Base-by-base conservation (phyloP, 2,797 vertebrate species). In the Pangasius djambal region DNA sequence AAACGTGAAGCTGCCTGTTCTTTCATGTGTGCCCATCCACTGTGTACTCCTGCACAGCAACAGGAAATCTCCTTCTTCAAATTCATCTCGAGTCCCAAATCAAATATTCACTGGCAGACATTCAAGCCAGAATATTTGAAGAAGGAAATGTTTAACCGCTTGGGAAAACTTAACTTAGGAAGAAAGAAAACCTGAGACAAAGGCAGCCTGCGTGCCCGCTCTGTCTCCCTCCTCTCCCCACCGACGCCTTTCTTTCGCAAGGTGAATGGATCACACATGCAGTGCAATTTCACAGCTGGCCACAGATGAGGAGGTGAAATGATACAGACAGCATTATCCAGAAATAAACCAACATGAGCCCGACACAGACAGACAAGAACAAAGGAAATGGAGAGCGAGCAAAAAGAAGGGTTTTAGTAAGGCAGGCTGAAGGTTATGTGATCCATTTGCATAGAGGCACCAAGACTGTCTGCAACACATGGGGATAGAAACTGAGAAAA, bases 271-370 rank as follows among this genome's bases (percentile, higher is more conserved):
- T 84, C 44, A 86, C 82, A 67, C 69, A 89, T 85, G 81, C 88
- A 88, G 87, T 59, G 82, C 86, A 88, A 92, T 92, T 91, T 89
- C 88, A 86, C 86, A 92, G 89, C 90, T 91, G 88, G 83, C 25
- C 69, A 90, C 82, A 90, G 92, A 89, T 22, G 85, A 70, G 22
- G 72, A 79, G 61, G 72, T 44, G n/a, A 75, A 86, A 85, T 86
- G 83, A 90, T 85, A 84, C 88, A 90, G 89, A 31, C 67, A 87
- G 50, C 78, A 86, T 63, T 83, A 74, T 87, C 89, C 89, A 63
- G 87, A 92, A 92, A 94, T 91, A 93, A 87, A 90, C 74, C 89
- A 89, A 87, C 50, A 2, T 37, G 65, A 86, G 67, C 81, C 50
- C 12, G 83, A 67, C 67, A 86, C 79, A 37, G 63, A 25, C 52